phyloP scores from a whole-genome alignment of 2,797 vertebrate genomes.

The Schizopygopsis malacanthus region DNA sequence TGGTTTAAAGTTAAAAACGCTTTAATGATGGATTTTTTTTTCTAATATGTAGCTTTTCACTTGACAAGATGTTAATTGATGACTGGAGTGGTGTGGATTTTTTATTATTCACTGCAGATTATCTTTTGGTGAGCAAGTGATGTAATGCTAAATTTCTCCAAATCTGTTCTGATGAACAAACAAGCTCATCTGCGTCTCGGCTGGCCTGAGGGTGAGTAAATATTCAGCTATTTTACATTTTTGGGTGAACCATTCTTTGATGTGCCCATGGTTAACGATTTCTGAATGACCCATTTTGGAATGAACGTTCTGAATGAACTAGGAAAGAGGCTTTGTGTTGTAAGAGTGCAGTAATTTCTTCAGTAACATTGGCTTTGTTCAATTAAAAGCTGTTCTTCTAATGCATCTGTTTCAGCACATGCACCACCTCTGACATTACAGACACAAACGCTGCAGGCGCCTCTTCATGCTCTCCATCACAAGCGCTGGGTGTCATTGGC shows the following conservation, averaged over 20 bases:
- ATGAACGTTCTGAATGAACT: neutral
- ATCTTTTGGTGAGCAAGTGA: neutral
- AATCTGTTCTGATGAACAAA: neutral
- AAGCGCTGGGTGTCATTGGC: constrained; percentile 21
- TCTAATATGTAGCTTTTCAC: neutral
- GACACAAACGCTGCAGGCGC: constrained; percentile 9
- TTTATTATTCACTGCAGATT: neutral
- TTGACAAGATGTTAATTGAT: neutral
- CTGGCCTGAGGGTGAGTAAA: neutral
- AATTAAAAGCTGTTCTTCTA: neutral
- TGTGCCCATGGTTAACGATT: neutral
- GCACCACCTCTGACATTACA: constrained; percentile 25
- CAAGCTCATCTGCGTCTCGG: neutral
- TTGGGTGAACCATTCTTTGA: neutral
- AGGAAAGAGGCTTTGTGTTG: neutral
- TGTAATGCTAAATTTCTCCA: neutral
- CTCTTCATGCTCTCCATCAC: constrained; percentile 34
- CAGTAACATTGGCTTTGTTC: neutral
- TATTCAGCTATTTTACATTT: neutral
- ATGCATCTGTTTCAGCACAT: constrained; percentile 13
- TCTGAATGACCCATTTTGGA: neutral
- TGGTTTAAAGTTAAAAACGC: neutral
- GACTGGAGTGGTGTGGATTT: neutral
- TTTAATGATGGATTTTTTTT: neutral
- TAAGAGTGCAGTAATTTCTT: neutral